A percentile compares a stretch with the other conserved stretches of the same genome.
Conservation (phyloP, 37 sponge, comb jelly and placozoan species). For the Aphrocallistes beatrix region DNA sequence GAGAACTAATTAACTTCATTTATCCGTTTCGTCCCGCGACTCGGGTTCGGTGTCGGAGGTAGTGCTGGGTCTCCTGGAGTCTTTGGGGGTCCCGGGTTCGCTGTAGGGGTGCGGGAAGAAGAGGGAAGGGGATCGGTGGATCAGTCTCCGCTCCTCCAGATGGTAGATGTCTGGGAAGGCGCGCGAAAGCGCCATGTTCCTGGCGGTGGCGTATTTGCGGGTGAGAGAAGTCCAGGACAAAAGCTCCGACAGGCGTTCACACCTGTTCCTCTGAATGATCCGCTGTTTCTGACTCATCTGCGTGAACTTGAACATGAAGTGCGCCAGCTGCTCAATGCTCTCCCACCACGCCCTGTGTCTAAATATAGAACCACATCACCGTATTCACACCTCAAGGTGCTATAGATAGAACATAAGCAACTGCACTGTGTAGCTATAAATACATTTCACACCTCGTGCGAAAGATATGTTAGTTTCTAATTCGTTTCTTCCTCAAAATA, state of each 20-base stretch:
- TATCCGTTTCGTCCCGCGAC: background rate
- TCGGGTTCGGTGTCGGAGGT: background rate
- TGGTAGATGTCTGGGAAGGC: background rate
- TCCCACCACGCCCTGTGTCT: background rate
- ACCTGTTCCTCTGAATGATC: conserved; percentile 91
- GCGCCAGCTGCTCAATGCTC: background rate
- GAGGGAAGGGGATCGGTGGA: background rate
- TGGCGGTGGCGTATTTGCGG: background rate
- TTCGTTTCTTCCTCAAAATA: too few species aligned
- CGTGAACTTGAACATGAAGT: conserved; percentile 79
- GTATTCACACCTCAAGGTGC: too few species aligned
- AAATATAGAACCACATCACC: background rate
- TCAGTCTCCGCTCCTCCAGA: background rate
- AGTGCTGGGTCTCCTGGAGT: background rate
- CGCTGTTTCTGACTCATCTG: conserved; percentile 69
- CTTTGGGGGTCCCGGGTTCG: background rate
- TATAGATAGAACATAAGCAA: too few species aligned
- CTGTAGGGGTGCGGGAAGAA: conserved; percentile 9
- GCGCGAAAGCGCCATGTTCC: conserved; percentile 13
- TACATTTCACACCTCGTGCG: too few species aligned
- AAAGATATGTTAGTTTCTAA: too few species aligned
- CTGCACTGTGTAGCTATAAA: too few species aligned
- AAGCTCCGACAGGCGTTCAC: conserved; percentile 88
- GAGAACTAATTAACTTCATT: background rate
- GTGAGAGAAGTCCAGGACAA: conserved; percentile 62